phyloP scores from a whole-genome alignment of 2,888 invertebrate genomes.

The Philonicus albiceps region DNA sequence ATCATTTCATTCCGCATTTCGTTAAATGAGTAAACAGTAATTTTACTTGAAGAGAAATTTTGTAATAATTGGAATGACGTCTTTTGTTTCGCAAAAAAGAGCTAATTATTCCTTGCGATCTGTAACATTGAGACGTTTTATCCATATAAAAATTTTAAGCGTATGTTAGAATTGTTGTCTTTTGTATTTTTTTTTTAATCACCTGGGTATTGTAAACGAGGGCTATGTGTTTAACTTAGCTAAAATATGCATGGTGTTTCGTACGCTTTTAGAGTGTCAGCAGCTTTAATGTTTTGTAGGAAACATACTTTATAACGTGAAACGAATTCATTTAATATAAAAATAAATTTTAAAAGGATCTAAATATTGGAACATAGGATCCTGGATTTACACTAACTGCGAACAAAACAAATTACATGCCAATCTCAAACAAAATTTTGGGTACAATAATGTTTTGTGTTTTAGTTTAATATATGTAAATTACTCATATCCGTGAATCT shows the following conservation, averaged over 20 bases:
- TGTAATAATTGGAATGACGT: background rate
- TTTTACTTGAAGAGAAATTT: background rate
- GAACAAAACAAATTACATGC: no score
- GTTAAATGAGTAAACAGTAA: conserved; percentile 13
- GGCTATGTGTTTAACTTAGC: background rate
- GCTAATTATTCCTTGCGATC: background rate
- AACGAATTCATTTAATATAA: no score
- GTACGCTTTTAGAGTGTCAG: background rate
- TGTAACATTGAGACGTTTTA: background rate
- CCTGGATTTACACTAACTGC: no score
- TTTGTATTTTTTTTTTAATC: background rate
- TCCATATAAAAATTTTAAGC: background rate
- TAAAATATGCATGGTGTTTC: background rate
- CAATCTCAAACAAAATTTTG: no score
- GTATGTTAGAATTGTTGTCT: background rate
- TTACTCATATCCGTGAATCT: no score
- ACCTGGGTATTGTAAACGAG: background rate
- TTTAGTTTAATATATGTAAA: no score
- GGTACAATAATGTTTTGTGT: no score
- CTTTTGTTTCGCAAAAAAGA: background rate
- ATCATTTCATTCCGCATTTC: conserved; percentile 10
- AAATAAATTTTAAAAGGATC: no score
- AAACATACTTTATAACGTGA: background rate
- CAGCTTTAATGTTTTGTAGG: background rate
- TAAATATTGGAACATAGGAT: no score